Base-by-base conservation (phyloP, 2,797 vertebrate genomes). In the Vespertilio murinus region DNA sequence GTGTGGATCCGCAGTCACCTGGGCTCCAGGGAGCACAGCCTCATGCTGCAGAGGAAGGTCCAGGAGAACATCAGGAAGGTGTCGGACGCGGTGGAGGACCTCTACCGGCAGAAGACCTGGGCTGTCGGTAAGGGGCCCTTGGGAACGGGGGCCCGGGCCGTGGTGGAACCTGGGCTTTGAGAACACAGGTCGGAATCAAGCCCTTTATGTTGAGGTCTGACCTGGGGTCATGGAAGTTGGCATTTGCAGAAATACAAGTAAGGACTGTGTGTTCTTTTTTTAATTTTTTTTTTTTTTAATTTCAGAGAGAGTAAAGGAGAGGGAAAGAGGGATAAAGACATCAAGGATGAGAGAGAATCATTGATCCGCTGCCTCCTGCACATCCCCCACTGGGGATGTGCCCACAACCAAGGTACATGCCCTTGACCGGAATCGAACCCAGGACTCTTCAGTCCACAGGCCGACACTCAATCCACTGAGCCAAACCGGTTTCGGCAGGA, bases 21-120 rank as follows among this genome's bases (percentile, higher is more conserved):
- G 78, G 97, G 97, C 1, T 97, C 96, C 23, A 98, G 97, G 71
- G 98, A 98, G 84, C 97, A 97, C 12, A 97, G 97, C 89, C 97
- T 96, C 20, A 75, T 98, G 82, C 0, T 96, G 28, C 97, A 97
- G 96, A 97, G 96, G 56, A 98, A 98, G 96, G 97, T 98, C 40
- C 97, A 98, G 90, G 98, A 98, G 75, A 98, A 96, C 77, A 97
- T 98, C 95, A 97, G 97, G 94, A 98, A 93, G 90, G 97, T 98
- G 86, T 94, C 64, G 1, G 97, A 97, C 38, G 84, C 69, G 0
- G 97, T 98, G 23, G 98, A 98, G 56, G 97, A 97, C 28, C 97
- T 98, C 92, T 98, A 98, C 73, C 97, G 98, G 67, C 96, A 85
- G 80, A 98, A 98, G 97, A 94, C 97, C 83, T 98, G 98, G 98